These are phyloP conservation scores for Argyrosomus regius DNA, from an alignment of 2,797 vertebrate species.

Conservation along the genomic window DNA sequence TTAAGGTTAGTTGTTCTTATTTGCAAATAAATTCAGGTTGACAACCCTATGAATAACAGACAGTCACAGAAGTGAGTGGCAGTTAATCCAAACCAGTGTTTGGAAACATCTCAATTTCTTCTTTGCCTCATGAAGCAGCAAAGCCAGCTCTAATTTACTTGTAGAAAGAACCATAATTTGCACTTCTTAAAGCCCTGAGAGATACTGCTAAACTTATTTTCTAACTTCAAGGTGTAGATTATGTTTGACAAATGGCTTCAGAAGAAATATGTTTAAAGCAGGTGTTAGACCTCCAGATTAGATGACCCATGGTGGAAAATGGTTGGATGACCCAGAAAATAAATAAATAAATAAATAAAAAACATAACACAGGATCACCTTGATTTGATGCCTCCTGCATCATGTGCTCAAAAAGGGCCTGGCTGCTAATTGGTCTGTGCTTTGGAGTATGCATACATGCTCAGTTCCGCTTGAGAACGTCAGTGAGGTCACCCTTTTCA, in stretches of 20 bases:
- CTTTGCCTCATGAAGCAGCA: constrained; percentile 27
- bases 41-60: neutral
- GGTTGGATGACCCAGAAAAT: constrained; percentile 4
- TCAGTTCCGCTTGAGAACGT: neutral
- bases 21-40: neutral
- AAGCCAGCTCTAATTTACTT: constrained; percentile 41
- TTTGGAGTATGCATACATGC: constrained; percentile 7
- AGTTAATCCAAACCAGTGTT: constrained; percentile 36
- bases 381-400: constrained; percentile 25
- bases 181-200: constrained; percentile 23
- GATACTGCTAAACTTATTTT: constrained; percentile 27
- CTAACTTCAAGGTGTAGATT: neutral
- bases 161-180: constrained; percentile 38
- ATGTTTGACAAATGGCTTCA: neutral
- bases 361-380: constrained; percentile 18
- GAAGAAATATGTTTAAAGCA: neutral
- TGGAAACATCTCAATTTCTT: constrained; percentile 37
- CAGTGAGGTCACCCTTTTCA: neutral
- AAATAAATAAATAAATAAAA: no score
- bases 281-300: neutral
- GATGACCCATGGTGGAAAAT: constrained; percentile 16
- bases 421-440: constrained; percentile 18
- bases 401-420: neutral
- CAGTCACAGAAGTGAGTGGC: neutral
- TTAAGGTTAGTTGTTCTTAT: no score